Conservation (phyloP, 2,888 invertebrate genomes). For the Entomobrya multifasciata region DNA sequence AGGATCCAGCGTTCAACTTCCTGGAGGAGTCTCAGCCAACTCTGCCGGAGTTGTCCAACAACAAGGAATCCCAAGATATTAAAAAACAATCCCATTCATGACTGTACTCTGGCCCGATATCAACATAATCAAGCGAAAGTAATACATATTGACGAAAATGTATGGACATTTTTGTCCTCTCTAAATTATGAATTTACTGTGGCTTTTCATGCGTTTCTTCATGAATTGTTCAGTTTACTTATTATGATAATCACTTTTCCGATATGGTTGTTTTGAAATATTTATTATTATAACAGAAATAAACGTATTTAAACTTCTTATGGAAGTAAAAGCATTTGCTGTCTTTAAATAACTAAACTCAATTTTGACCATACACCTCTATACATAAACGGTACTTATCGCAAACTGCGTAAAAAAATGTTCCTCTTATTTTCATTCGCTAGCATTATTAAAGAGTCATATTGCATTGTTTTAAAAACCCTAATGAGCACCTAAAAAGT, state of each 20-base stretch:
- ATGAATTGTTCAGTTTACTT: background rate
- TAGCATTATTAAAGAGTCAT: too few relatives aligned
- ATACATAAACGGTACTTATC: too few relatives aligned
- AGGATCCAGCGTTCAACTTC: constrained; percentile 1
- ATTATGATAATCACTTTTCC: background rate
- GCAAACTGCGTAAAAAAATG: too few relatives aligned
- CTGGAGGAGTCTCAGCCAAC: background rate
- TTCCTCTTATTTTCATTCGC: too few relatives aligned
- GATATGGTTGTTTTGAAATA: background rate
- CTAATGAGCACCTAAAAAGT: too few relatives aligned
- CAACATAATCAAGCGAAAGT: background rate
- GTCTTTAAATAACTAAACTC: too few relatives aligned
- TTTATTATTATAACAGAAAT: background rate
- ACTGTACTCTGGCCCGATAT: background rate
- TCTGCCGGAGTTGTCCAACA: background rate
- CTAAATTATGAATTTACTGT: background rate
- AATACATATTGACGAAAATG: background rate
- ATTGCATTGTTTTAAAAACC: too few relatives aligned
- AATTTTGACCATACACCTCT: background rate
- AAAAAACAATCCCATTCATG: background rate
- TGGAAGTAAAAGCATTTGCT: too few relatives aligned
- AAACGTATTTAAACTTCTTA: background rate
- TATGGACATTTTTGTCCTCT: background rate
- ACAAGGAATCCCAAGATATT: constrained; percentile 6
- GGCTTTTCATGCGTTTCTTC: background rate